Conservation (phyloP, 1,140 invertebrate species). For the Lutraria rhynchaena region DNA sequence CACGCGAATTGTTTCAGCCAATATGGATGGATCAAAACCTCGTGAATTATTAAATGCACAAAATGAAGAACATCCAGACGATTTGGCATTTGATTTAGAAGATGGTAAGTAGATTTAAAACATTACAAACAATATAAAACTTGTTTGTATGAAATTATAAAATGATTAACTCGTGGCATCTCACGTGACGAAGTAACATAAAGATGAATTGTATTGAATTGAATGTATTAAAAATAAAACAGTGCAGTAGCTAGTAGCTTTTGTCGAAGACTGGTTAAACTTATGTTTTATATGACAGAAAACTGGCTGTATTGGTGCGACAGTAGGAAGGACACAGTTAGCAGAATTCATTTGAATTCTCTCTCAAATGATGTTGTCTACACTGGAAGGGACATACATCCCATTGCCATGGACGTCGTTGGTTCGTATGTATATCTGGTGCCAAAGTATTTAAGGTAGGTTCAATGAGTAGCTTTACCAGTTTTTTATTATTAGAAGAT, state of each 20-base stretch:
- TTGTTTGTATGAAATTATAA: too few species aligned
- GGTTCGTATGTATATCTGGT: background rate
- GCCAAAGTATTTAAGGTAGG: background rate
- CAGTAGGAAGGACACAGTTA: background rate
- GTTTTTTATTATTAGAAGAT: too few species aligned
- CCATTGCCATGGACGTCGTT: conserved; percentile 1
- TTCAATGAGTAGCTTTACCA: too few species aligned
- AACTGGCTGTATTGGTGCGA: conserved; percentile 9
- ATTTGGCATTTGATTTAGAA: conserved; percentile 4
- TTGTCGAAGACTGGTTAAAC: too few species aligned
- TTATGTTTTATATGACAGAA: background rate
- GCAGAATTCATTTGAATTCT: background rate
- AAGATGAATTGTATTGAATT: too few species aligned
- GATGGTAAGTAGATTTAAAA: background rate
- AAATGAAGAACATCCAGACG: background rate
- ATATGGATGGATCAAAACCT: conserved; percentile 7
- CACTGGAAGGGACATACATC: background rate
- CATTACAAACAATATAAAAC: too few species aligned
- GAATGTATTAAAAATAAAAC: too few species aligned
- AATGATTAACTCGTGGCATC: too few species aligned
- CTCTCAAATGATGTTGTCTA: background rate
- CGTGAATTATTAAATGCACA: background rate
- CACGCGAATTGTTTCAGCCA: background rate
- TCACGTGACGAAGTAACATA: too few species aligned
- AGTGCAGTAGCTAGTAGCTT: too few species aligned